Evolutionary conservation across 2,888 invertebrate genomes (phyloP), one percentile per base, ranked within the genome.

Genomic region (Rhopalosiphum nymphaeae): DNA sequence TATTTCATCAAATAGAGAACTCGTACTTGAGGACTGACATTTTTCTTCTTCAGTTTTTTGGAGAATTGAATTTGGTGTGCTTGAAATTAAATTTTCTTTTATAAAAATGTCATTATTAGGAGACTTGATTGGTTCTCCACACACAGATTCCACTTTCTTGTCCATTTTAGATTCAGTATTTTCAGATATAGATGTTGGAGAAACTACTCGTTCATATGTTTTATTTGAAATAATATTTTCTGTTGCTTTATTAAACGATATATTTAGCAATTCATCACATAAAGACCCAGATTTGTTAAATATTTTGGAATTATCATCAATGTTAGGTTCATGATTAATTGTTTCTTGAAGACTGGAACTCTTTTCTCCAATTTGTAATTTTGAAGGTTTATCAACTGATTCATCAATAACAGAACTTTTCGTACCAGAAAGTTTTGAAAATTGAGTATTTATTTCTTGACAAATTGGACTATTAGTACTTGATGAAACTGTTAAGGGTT

Each of bases 371-470:
- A 46, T 67, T 46, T 67, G 89, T 36, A 67, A 67, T 67, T 90
- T 67, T 36, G 11, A n/a, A n/a, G 67, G 49, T 13, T 67, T 49
- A 46, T 49, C 36, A 67, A 46, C 49, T n/a, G 11, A 67, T 67
- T 90, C 90, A 25, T 49, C 67, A 21, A 67, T 25, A 49, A 90
- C 11, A 49, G 90, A 67, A 90, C 67, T 90, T 90, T 90, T 67
- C 3, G 46, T 67, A 46, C 90, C 49, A 5, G 90, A 67, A n/a
- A 67, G 46, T 90, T 90, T 67, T 29, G 90, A 90, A 46, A 67
- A 90, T 67, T 90, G 90, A 67, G 90, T 90, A 90, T 90, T 67
- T 67, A 67, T 25, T 11, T 91, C 85, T 44, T 85, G 85, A 86
- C 44, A 85, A 25, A 91, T 44, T n/a, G 91, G 86, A 85, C 57